A percentile compares a stretch with the other conserved stretches of the same genome.
These are phyloP conservation scores for Drosophila merina DNA, from an alignment of 2,888 invertebrate genomes.

Conservation along the genomic window DNA sequence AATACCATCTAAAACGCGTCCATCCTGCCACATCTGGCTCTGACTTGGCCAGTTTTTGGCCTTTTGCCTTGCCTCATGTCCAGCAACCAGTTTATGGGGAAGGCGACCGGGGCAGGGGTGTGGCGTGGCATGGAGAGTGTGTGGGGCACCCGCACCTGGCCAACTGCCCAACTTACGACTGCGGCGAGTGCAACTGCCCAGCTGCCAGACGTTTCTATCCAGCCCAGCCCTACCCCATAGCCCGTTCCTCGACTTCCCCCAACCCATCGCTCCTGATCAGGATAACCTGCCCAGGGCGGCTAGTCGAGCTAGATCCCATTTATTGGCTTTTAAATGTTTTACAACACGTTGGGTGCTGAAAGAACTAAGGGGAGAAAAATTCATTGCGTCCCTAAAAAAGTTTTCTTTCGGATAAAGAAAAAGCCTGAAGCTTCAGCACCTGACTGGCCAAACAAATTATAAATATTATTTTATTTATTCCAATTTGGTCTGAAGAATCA, in stretches of 20 bases:
- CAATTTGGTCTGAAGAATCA: too few relatives aligned
- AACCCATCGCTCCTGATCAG: conserved; percentile 6
- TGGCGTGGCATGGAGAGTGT: conserved; percentile 23
- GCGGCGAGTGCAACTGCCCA: conserved; percentile 35
- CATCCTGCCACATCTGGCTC: conserved; percentile 13
- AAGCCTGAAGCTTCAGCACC: not conserved
- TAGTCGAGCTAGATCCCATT: conserved; percentile 14
- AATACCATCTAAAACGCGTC: not conserved
- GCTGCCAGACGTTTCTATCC: conserved; percentile 42
- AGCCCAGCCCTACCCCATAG: conserved; percentile 43
- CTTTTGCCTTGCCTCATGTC: conserved; percentile 58
- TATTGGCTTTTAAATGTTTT: conserved; percentile 20
- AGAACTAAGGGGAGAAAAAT: not conserved
- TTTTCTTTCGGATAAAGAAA: not conserved
- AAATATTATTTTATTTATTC: too few relatives aligned
- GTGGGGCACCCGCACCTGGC: conserved; percentile 80
- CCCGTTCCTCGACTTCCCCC: conserved; percentile 2
- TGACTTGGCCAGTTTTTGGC: conserved; percentile 28
- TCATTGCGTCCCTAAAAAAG: not conserved
- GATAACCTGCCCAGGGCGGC: conserved; percentile 31
- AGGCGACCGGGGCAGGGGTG: conserved; percentile 17
- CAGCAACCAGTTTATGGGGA: conserved; percentile 69
- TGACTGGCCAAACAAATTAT: not conserved
- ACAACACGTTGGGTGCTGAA: conserved; percentile 12
- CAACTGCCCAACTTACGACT: conserved; percentile 78